Percentiles rank a stretch among this genome's conserved stretches.
Conservation (phyloP, 2,888 invertebrate genomes). For the Romanomermis culicivorax region DNA sequence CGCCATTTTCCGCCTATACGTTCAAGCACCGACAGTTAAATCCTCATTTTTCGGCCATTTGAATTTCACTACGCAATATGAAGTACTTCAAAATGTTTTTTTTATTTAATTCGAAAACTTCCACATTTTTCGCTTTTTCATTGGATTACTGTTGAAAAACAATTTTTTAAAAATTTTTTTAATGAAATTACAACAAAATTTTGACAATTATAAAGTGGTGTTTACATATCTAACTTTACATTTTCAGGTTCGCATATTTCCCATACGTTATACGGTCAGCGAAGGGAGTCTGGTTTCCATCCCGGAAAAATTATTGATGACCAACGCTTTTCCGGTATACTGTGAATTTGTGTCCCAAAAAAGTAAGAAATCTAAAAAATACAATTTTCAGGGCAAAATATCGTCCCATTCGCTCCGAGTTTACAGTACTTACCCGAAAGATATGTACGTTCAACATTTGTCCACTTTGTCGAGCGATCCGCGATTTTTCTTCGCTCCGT, state of each 20-base stretch:
- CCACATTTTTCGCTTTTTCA: no score
- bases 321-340: constrained; percentile 58
- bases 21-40: constrained; percentile 42
- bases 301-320: constrained; percentile 46
- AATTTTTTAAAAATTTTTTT: no score
- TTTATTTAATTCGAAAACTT: constrained; percentile 10
- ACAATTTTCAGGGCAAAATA: constrained; percentile 51
- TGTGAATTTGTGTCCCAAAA: no score
- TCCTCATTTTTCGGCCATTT: constrained; percentile 12
- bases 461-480: constrained; percentile 42
- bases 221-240: no score
- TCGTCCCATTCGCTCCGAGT: constrained; percentile 49
- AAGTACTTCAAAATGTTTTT: constrained; percentile 21
- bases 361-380: no score
- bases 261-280: constrained; percentile 52
- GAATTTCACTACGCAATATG: constrained; percentile 35
- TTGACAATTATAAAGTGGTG: no score
- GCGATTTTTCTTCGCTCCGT: constrained; percentile 38
- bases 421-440: constrained; percentile 22
- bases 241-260: no score
- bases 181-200: no score
- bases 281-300: constrained; percentile 48
- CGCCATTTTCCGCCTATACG: constrained; percentile 48
- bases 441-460: constrained; percentile 50
- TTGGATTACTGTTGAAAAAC: no score